Conservation (phyloP, 2,888 invertebrate genomes). For the Lasioglossum leucozonium region DNA sequence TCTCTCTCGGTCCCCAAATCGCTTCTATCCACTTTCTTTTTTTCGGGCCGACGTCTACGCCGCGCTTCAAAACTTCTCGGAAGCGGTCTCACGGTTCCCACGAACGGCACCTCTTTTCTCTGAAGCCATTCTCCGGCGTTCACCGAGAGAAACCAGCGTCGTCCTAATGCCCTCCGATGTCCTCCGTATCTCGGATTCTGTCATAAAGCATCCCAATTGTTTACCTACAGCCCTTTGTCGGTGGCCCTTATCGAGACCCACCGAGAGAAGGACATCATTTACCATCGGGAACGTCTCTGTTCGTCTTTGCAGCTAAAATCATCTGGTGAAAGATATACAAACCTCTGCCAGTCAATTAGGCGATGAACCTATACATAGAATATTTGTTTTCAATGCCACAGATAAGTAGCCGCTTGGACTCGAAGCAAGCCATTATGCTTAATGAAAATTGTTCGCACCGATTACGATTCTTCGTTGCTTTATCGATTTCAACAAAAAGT, state of each 20-base stretch:
- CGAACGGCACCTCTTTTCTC: slow-evolving; percentile 80
- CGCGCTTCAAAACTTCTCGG: slow-evolving; percentile 74
- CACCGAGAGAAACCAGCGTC: slow-evolving; percentile 62
- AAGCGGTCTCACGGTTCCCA: slow-evolving; percentile 80
- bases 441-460: neutral
- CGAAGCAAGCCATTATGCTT: neutral
- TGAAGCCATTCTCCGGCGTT: slow-evolving; percentile 70
- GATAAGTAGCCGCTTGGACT: too few relatives aligned
- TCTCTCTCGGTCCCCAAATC: slow-evolving; percentile 24
- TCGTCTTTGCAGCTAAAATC: neutral
- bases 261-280: neutral
- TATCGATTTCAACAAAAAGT: neutral
- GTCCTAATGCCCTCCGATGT: slow-evolving; percentile 38
- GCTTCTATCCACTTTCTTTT: slow-evolving; percentile 60
- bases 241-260: neutral
- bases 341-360: neutral
- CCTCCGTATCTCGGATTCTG: slow-evolving; percentile 25
- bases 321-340: neutral
- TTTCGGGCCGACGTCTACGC: slow-evolving; percentile 66
- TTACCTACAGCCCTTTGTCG: neutral
- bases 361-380: neutral
- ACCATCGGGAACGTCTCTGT: slow-evolving; percentile 1
- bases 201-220: slow-evolving; percentile 10
- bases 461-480: neutral
- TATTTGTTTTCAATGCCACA: neutral